A percentile compares a stretch with the other conserved stretches of the same genome.
phyloP scores from a whole-genome alignment of 2,797 vertebrate genomes.

The Rhincodon typus region DNA sequence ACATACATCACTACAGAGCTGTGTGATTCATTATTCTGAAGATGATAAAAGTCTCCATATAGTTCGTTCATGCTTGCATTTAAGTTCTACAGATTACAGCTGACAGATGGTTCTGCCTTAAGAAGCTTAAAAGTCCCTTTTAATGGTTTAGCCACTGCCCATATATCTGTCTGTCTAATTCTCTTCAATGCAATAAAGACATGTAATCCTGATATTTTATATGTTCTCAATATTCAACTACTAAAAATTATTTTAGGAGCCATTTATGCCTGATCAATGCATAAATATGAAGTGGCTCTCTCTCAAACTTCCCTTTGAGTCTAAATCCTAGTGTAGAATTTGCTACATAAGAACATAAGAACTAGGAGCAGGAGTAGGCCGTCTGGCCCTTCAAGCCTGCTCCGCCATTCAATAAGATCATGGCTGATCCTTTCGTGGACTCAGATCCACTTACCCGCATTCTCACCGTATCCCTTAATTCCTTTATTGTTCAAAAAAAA shows the following conservation, averaged over 20 bases:
- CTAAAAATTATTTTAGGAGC: neutral
- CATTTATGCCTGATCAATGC: neutral
- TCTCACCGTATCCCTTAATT: no score
- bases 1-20: neutral
- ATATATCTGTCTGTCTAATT: neutral
- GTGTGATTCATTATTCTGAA: neutral
- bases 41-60: neutral
- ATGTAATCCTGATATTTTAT: neutral
- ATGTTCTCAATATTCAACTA: neutral
- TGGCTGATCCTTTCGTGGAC: no score
- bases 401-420: no score
- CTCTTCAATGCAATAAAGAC: neutral
- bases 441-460: no score
- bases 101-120: conserved; percentile 14
- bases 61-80: neutral
- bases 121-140: neutral
- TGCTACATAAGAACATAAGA: no score
- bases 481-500: no score
- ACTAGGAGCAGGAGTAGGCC: no score
- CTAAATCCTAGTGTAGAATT: no score
- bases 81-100: conserved; percentile 7
- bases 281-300: neutral
- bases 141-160: neutral
- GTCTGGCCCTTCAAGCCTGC: no score
- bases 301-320: neutral